Percentiles rank a stretch among this genome's conserved stretches.
Conservation (phyloP, 2,113 vertebrate genomes). For the Pseudorectes ferrugineus region DNA sequence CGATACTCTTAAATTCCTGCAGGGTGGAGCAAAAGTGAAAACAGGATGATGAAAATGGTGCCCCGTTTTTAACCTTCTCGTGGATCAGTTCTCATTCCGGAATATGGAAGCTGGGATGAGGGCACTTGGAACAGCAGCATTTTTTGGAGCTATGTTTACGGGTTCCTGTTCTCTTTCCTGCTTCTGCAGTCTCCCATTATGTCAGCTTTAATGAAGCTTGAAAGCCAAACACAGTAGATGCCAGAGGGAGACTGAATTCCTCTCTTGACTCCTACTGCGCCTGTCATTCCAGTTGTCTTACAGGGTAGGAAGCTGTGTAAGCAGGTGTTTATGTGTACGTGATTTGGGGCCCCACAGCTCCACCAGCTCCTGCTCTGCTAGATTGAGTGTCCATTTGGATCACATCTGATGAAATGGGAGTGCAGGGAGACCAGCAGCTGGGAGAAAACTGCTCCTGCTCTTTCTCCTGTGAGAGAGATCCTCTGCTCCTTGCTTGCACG, state of each 20-base stretch:
- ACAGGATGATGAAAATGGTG: background rate
- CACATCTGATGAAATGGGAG: background rate
- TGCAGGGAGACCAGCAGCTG: background rate
- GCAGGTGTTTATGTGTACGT: accelerated
- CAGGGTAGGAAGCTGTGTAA: background rate
- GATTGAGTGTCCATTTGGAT: background rate
- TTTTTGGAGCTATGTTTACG: background rate
- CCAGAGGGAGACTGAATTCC: background rate
- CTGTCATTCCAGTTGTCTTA: background rate
- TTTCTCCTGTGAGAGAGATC: background rate
- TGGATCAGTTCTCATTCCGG: background rate
- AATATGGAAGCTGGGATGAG: background rate
- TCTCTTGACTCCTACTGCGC: background rate
- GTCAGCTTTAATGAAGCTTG: background rate
- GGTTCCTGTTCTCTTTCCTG: background rate
- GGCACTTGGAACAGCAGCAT: background rate
- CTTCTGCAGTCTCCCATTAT: background rate
- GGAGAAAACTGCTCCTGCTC: background rate
- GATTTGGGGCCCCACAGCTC: background rate
- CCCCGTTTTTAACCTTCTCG: background rate
- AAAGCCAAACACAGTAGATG: background rate
- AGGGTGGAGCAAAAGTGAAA: background rate
- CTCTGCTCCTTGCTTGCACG: background rate
- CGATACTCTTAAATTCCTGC: background rate
- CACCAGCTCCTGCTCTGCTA: background rate